These are phyloP conservation scores for Drosophila pachea DNA, from an alignment of 1,140 invertebrate species.

Conservation along the genomic window DNA sequence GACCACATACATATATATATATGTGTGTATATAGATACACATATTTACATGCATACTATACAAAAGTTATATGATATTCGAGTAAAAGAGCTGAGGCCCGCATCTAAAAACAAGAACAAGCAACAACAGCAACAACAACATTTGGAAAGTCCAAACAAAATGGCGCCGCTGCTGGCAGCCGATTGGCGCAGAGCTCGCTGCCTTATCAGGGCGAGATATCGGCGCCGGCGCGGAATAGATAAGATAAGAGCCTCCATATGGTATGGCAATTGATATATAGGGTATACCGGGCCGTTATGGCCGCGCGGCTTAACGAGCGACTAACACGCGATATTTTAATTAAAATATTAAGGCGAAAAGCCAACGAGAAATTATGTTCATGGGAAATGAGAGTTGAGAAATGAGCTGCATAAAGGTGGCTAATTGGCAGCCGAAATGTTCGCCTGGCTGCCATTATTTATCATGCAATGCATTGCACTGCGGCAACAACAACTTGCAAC, in stretches of 20 bases:
- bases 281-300: slow-evolving; percentile 1
- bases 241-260: slow-evolving; percentile 51
- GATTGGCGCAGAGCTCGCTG: slow-evolving; percentile 50
- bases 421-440: slow-evolving; percentile 46
- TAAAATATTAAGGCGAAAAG: slow-evolving; percentile 56
- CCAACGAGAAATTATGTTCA: background rate
- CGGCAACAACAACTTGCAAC: slow-evolving; percentile 27
- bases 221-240: slow-evolving; percentile 39
- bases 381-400: slow-evolving; percentile 5
- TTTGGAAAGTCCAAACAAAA: slow-evolving; percentile 49
- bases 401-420: slow-evolving; percentile 28
- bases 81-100: slow-evolving; percentile 12
- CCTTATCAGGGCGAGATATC: slow-evolving; percentile 58
- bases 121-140: slow-evolving; percentile 27
- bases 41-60: slow-evolving; percentile 1
- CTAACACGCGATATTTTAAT: slow-evolving; percentile 65
- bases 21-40: slow-evolving; percentile 4
- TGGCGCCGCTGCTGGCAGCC: slow-evolving; percentile 46
- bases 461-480: slow-evolving; percentile 46
- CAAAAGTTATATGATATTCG: slow-evolving; percentile 6
- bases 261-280: slow-evolving; percentile 5
- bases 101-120: slow-evolving; percentile 22
- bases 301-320: slow-evolving; percentile 13
- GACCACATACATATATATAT: slow-evolving; percentile 8
- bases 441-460: slow-evolving; percentile 35